phyloP scores from a whole-genome alignment of 2,888 invertebrate genomes.

The Maniola hyperantus region DNA sequence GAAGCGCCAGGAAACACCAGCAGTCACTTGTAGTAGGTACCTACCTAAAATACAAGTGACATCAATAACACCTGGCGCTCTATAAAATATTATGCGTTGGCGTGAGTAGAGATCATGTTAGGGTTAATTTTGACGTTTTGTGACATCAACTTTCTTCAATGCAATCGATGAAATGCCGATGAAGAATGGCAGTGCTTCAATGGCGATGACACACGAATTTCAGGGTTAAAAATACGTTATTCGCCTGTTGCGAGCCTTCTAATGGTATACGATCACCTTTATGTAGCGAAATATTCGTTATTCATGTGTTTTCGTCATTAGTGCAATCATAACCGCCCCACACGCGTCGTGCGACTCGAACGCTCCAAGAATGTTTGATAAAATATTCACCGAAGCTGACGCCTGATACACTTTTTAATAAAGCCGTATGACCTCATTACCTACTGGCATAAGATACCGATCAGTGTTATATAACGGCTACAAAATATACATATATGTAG shows the following conservation, averaged over 20 bases:
- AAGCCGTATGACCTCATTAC: constrained; percentile 15
- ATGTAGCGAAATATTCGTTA: not conserved
- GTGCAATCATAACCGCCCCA: constrained; percentile 5
- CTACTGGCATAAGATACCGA: not conserved
- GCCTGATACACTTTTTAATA: constrained; percentile 12
- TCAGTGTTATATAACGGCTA: not conserved
- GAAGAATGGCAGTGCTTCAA: no score
- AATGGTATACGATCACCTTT: not conserved
- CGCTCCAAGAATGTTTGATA: constrained; percentile 16
- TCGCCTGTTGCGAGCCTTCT: not conserved
- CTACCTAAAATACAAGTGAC: no score
- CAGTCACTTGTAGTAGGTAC: no score
- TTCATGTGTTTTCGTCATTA: constrained; percentile 7
- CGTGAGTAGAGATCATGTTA: not conserved
- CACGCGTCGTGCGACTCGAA: constrained; percentile 7
- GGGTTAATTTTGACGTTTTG: no score
- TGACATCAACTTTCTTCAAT: not conserved
- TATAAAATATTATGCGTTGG: no score
- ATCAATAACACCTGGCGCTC: no score
- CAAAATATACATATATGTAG: no score
- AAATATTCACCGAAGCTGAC: constrained; percentile 13
- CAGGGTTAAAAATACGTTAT: not conserved
- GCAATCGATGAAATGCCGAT: no score
- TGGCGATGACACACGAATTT: no score
- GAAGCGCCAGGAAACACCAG: no score